Evolutionary conservation across 1,140 invertebrate genomes (phyloP).

Genomic region (Aradophagus sp.): DNA sequence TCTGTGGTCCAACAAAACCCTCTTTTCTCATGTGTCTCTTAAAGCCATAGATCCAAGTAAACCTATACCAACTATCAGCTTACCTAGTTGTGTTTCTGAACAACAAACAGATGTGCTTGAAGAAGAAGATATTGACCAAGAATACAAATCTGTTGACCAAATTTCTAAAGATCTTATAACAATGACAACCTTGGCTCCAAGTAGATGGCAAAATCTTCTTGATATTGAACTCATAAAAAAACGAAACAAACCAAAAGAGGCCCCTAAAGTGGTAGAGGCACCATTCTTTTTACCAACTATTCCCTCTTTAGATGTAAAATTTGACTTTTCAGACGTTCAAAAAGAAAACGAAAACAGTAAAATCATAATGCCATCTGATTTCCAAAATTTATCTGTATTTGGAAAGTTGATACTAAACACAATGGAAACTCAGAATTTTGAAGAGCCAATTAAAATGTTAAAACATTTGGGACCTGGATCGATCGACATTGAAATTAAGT

Average conservation of each 20-base stretch:
- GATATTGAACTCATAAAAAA: conserved; percentile 92
- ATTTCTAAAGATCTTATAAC: conserved; percentile 89
- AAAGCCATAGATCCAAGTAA: conserved; percentile 80
- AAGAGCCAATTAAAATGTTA: conserved; percentile 81
- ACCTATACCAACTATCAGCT: conserved; percentile 77
- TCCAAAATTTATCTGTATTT: conserved; percentile 81
- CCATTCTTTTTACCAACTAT: conserved; percentile 97
- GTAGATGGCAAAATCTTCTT: conserved; percentile 94
- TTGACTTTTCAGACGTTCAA: conserved; percentile 80
- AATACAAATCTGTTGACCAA: conserved; percentile 87
- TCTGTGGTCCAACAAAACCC: conserved; percentile 93
- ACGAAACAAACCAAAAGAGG: conserved; percentile 92
- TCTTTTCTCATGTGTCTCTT: conserved; percentile 88
- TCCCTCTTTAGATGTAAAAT: conserved; percentile 86
- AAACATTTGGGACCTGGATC: conserved; percentile 88
- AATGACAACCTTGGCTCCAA: conserved; percentile 87
- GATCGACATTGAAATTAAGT: conserved; percentile 93
- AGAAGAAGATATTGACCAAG: conserved; percentile 76
- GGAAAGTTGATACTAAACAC: conserved; percentile 77
- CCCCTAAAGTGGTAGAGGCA: conserved; percentile 86
- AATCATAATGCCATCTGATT: conserved; percentile 75
- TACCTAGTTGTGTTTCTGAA: conserved; percentile 76
- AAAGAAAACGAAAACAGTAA: conserved; percentile 70
- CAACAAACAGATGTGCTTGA: conserved; percentile 62
- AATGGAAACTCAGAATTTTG: conserved; percentile 73